phyloP scores from a whole-genome alignment of 2,888 invertebrate genomes.

The Pantelozetes paolii region DNA sequence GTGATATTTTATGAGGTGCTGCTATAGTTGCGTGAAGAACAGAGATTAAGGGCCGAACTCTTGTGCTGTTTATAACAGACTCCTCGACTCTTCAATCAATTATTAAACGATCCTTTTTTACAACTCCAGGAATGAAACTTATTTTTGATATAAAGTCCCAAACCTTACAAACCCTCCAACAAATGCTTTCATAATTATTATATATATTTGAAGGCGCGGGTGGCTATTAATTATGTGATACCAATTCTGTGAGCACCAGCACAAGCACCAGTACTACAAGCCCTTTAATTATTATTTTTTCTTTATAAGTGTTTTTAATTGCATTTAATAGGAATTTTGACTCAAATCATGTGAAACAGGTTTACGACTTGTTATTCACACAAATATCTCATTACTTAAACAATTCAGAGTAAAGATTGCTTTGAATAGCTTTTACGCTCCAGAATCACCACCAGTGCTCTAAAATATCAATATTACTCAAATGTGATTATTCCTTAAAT shows the following conservation, averaged over 20 bases:
- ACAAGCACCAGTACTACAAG: no score
- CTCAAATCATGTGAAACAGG: constrained; percentile 16
- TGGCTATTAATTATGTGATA: constrained; percentile 33
- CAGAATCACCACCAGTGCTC: no score
- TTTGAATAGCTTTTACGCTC: no score
- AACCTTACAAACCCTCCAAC: neutral
- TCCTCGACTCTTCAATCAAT: neutral
- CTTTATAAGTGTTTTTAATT: constrained; percentile 19
- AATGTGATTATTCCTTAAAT: no score
- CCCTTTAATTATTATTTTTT: constrained; percentile 32
- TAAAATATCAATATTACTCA: no score
- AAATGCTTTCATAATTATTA: constrained; percentile 9
- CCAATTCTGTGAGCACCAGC: neutral
- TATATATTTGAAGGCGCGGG: constrained; percentile 21
- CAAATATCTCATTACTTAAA: constrained; percentile 3
- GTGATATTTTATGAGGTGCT: constrained; percentile 20
- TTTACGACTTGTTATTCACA: constrained; percentile 9
- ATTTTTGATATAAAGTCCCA: neutral
- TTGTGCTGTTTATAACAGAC: neutral
- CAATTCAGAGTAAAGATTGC: no score
- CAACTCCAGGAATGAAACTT: neutral
- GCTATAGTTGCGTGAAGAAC: constrained; percentile 1
- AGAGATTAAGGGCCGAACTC: neutral
- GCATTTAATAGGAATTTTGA: constrained; percentile 14
- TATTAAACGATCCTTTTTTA: neutral